These are phyloP conservation scores for Hirtodrosophila confusa DNA, from an alignment of 2,888 invertebrate species.

Conservation along the genomic window DNA sequence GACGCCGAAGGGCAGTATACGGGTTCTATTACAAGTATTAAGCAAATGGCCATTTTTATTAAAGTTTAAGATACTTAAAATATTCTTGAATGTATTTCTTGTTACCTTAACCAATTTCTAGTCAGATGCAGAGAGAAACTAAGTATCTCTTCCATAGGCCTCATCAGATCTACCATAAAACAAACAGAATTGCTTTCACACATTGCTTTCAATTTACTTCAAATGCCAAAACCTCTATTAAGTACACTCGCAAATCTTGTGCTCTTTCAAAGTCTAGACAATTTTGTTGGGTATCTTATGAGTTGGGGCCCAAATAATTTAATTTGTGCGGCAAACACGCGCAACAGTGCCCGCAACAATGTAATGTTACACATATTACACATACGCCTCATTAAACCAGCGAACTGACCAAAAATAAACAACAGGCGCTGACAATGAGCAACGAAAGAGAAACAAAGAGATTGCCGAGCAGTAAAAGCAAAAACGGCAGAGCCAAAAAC, in stretches of 20 bases:
- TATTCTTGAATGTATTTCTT: too few relatives aligned
- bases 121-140: too few relatives aligned
- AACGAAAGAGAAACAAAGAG: constrained; percentile 14
- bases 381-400: constrained; percentile 61
- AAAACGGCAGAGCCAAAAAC: constrained; percentile 33
- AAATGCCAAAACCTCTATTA: constrained; percentile 20
- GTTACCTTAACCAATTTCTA: too few relatives aligned
- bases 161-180: too few relatives aligned
- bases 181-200: constrained; percentile 1
- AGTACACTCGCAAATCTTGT: constrained; percentile 39
- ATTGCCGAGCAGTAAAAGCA: constrained; percentile 32
- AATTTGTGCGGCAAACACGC: constrained; percentile 13
- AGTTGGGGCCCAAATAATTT: constrained; percentile 11
- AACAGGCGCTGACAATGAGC: constrained; percentile 42
- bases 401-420: constrained; percentile 56
- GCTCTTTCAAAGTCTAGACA: constrained; percentile 42
- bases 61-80: too few relatives aligned
- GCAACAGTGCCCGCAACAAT: constrained; percentile 38
- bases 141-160: too few relatives aligned
- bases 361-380: constrained; percentile 34
- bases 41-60: too few relatives aligned
- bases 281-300: constrained; percentile 5
- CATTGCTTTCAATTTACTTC: constrained; percentile 3
- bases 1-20: too few relatives aligned
- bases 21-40: too few relatives aligned